Base-by-base conservation (phyloP, 2,113 vertebrate genomes). In the Pomatorhinus ruficollis region DNA sequence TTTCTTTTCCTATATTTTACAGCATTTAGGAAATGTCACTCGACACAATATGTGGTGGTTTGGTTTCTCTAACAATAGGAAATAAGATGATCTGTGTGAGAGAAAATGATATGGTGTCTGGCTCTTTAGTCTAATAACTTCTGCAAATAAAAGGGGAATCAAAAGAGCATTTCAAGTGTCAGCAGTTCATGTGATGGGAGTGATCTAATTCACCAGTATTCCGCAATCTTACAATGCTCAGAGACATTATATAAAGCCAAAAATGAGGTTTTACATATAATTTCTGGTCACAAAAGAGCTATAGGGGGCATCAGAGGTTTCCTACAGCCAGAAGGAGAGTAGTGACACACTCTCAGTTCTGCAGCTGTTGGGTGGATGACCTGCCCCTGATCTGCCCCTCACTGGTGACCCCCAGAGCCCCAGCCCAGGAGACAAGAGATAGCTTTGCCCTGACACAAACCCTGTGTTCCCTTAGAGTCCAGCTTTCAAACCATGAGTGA, bases 151-250 rank as follows among this genome's bases (percentile, higher is more conserved):
- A 88, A 81, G 54, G 21, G 39, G 35, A 93, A 80, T 86, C 50
- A 87, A 90, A 95, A 93, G 88, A 93, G 91, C 63, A 75, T 87
- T 95, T 71, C 27, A 91, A 70, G 83, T 84, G 63, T 90, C 74
- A 84, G 74, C 85, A 85, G 37, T 65, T 93, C 53, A 40, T 50
- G n/a, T 75, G 92, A 70, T 69, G 63, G 31, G 42, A 77, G 21
- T 70, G 79, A 96, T 90, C 77, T 47, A 52, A 63, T 91, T 90
- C 75, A 77, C 15, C n/a, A 60, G 13, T 74, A 83, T 88, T 93
- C 85, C 93, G 49, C 69, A 75, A n/a, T 72, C 70, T 70, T 31
- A 74, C 75, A 92, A 49, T 93, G 63, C 54, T n/a, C 74, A 28
- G 15, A 88, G 60, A 90, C 47, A 20, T 78, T 39, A 39, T 61